Evolutionary conservation across 2,888 invertebrate genomes (phyloP).

Genomic region (Agonopterix subpropinquella): DNA sequence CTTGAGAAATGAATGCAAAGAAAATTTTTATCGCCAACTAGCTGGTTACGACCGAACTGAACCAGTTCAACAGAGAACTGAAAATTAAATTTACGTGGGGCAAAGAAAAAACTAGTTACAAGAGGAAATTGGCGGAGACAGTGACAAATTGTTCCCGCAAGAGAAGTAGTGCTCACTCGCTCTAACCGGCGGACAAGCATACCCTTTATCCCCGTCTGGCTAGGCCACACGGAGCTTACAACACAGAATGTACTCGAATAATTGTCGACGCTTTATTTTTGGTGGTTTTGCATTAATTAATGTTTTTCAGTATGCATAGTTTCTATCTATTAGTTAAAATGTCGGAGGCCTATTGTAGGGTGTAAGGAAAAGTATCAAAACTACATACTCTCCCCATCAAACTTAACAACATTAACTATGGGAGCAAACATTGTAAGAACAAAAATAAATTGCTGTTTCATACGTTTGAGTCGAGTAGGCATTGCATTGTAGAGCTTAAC

Average conservation of each 20-base stretch:
- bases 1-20: slow-evolving; percentile 17
- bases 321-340: too few species aligned
- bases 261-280: slow-evolving; percentile 29
- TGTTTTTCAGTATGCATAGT: neutral
- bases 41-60: slow-evolving; percentile 38
- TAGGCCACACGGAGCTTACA: slow-evolving; percentile 28
- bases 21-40: slow-evolving; percentile 18
- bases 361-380: too few species aligned
- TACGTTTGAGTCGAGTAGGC: too few species aligned
- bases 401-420: too few species aligned
- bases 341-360: too few species aligned
- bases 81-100: slow-evolving; percentile 72
- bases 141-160: slow-evolving; percentile 69
- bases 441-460: too few species aligned
- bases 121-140: slow-evolving; percentile 72
- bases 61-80: slow-evolving; percentile 59
- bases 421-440: too few species aligned
- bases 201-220: slow-evolving; percentile 30
- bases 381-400: too few species aligned
- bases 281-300: slow-evolving; percentile 24
- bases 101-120: slow-evolving; percentile 73
- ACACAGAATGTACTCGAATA: slow-evolving; percentile 42
- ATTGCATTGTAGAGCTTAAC: too few species aligned
- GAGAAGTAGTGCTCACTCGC: slow-evolving; percentile 39
- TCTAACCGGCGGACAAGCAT: slow-evolving; percentile 28